Base-by-base conservation (phyloP, 2,797 vertebrate species). In the Acanthiza pusilla region DNA sequence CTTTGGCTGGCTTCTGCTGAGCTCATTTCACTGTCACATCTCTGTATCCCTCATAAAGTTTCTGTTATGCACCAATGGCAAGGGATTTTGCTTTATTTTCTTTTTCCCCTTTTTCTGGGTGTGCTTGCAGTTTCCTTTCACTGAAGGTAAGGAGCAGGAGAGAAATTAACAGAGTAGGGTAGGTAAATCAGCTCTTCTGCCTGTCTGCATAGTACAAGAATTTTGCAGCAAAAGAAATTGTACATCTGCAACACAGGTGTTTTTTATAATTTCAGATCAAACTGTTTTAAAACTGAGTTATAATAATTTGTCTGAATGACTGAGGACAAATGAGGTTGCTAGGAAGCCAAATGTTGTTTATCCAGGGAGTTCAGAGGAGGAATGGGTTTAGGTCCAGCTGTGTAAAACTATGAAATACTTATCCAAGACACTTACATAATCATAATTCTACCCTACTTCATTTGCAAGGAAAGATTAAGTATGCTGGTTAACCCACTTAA, bases 301-400 rank as follows among this genome's bases (percentile, higher is more conserved):
- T 29, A 83, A 21, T 54, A 70, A 47, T 40, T 42, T 36, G 18
- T 30, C 27, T 48, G 53, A 60, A 51, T 55, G 42, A 50, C 16
- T 40, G 66, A 60, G 32, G 36, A 45, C 32, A 89, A 89, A 74
- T 58, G 13, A 47, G 17, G 38, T 93, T 90, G 65, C 90, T 85
- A 80, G 53, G 87, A 91, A 91, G 42, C 36, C 29, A 34, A 82
- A 75, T 62, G 55, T 83, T 91, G 14, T 85, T 91, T 70, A 80
- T 58, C 45, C 38, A 63, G 63, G 16, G 60, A 87, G 36, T 74
- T 83, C 30, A 79, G 58, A 82, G 30, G 47, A 87, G 18, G 45
- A 73, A 88, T 1, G 1, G 53, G 60, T 61, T 89, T 77, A 88
- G 70, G 85, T 42, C 53, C 68, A 86, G 50, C 57, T 88, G 54